Percentiles rank a stretch among this genome's conserved stretches.
Conservation (phyloP, 2,113 vertebrate genomes). For the cattle (Bos taurus) region ARS-UCD2.0 NC_037329.1:102869001-102869500, state of each 20-base stretch:
- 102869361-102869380: neutral
- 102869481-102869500: neutral
- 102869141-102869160: constrained; percentile 5
- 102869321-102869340: neutral
- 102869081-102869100: neutral
- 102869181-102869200: neutral
- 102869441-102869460: neutral
- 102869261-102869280: neutral
- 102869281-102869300: neutral
- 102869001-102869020: neutral
- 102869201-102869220: neutral
- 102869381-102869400: neutral
- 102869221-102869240: neutral
- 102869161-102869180: neutral
- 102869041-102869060: constrained; percentile 5
- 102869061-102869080: neutral
- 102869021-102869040: neutral
- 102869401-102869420: neutral
- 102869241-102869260: neutral
- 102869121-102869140: neutral
- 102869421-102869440: neutral
- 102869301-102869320: neutral
- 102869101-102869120: neutral
- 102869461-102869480: neutral
- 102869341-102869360: neutral